These are phyloP conservation scores for Agraylea sexmaculata DNA, from an alignment of 1,140 invertebrate genomes.

Conservation along the genomic window DNA sequence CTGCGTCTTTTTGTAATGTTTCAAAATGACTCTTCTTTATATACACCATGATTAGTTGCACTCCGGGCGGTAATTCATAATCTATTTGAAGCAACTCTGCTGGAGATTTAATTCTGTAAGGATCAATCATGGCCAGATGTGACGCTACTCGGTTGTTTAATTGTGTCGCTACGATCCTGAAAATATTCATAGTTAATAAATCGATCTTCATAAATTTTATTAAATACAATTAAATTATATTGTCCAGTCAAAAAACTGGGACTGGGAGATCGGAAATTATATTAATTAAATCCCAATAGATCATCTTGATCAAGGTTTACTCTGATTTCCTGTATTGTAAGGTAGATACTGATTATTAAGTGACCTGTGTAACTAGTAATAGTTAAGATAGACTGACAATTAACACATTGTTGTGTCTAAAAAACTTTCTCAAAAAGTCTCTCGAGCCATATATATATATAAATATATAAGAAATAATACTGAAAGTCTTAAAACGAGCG, in stretches of 20 bases:
- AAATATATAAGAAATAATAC: background rate
- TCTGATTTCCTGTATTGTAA: too few species aligned
- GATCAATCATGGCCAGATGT: conserved; percentile 65
- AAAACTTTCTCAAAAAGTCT: too few species aligned
- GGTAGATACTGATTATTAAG: too few species aligned
- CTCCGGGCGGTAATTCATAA: conserved; percentile 62
- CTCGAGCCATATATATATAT: background rate
- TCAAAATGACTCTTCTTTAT: conserved; percentile 49
- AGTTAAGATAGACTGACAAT: too few species aligned
- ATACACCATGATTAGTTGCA: conserved; percentile 67
- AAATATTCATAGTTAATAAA: conserved; percentile 25
- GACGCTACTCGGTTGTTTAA: conserved; percentile 61
- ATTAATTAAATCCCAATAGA: too few species aligned
- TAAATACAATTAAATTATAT: conserved; percentile 4
- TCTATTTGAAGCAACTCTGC: conserved; percentile 52
- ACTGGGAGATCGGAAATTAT: too few species aligned
- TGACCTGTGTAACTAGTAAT: too few species aligned
- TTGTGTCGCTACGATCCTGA: conserved; percentile 67
- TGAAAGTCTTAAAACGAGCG: too few species aligned
- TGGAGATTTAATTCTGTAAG: conserved; percentile 65
- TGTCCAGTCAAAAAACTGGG: background rate
- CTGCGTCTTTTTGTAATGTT: conserved; percentile 37
- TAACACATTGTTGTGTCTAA: too few species aligned
- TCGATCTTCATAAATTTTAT: conserved; percentile 1
- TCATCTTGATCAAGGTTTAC: too few species aligned